Evolutionary conservation across 2,113 vertebrate genomes (phyloP).

Genomic region (Cacatua alba): DNA sequence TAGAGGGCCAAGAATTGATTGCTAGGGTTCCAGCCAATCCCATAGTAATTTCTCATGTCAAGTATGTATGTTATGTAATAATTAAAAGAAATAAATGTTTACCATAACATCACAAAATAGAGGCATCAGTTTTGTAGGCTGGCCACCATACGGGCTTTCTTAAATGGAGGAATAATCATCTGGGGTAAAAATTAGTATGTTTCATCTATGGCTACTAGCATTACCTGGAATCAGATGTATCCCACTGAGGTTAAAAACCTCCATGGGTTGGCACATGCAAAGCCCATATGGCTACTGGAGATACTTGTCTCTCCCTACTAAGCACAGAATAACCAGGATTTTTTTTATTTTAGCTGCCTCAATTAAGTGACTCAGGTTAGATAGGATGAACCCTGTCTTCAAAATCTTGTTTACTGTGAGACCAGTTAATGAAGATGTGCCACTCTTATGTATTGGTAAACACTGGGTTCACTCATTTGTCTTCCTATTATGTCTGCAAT

Average conservation of each 20-base stretch:
- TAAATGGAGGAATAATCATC: not conserved
- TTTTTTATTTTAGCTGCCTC: not conserved
- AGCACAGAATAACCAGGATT: not conserved
- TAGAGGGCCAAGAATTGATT: not conserved
- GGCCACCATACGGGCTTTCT: not conserved
- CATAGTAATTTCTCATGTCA: not conserved
- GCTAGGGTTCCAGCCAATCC: not conserved
- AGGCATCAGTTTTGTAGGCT: not conserved
- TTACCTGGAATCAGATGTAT: not conserved
- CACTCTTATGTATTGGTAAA: not conserved
- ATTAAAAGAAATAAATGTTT: not conserved
- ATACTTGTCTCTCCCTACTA: not conserved
- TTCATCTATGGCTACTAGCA: not conserved
- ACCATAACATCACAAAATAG: not conserved
- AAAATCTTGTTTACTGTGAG: conserved; percentile 35
- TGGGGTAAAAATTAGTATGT: not conserved
- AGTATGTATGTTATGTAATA: not conserved
- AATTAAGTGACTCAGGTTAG: conserved; percentile 3
- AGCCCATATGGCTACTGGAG: not conserved
- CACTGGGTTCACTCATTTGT: not conserved
- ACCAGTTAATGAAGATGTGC: conserved; percentile 11
- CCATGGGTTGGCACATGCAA: not conserved
- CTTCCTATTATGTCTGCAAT: not conserved
- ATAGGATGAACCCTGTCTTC: conserved; percentile 7
- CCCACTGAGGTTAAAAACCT: not conserved